Evolutionary conservation across 2,113 vertebrate genomes (phyloP).

Genomic region (Sporophila hypoxantha): DNA sequence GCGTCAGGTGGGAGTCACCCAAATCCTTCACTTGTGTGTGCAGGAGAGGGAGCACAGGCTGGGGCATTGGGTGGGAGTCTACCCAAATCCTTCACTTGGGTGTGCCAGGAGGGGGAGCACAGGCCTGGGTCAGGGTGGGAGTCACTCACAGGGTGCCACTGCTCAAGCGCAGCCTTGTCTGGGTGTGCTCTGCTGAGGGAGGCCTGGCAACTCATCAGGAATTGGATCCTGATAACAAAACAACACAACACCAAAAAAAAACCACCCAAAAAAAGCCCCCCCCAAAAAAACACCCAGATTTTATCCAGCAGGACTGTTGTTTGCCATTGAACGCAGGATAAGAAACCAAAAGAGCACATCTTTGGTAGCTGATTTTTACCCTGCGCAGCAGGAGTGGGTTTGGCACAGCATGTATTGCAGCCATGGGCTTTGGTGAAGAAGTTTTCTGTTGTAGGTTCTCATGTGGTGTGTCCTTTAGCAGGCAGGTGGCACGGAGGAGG

Average conservation of each 20-base stretch:
- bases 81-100: neutral
- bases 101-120: neutral
- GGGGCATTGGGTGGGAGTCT: too few relatives aligned
- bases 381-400: neutral
- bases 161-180: too few relatives aligned
- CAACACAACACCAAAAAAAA: too few relatives aligned
- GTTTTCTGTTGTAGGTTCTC: neutral
- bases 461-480: neutral
- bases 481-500: neutral
- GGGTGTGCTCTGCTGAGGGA: too few relatives aligned
- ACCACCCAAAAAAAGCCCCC: too few relatives aligned
- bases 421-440: neutral
- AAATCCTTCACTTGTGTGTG: neutral
- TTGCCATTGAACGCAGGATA: neutral
- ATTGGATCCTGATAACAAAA: too few relatives aligned
- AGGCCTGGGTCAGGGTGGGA: neutral
- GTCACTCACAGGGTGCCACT: neutral
- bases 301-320: neutral
- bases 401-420: rapidly evolving
- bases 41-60: neutral
- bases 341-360: neutral
- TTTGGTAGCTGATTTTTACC: neutral
- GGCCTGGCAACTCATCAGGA: too few relatives aligned
- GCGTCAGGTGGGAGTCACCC: too few relatives aligned
- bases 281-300: neutral